These are phyloP conservation scores for Tragelaphus buxtoni DNA, from an alignment of 2,113 vertebrate genomes.

Conservation along the genomic window DNA sequence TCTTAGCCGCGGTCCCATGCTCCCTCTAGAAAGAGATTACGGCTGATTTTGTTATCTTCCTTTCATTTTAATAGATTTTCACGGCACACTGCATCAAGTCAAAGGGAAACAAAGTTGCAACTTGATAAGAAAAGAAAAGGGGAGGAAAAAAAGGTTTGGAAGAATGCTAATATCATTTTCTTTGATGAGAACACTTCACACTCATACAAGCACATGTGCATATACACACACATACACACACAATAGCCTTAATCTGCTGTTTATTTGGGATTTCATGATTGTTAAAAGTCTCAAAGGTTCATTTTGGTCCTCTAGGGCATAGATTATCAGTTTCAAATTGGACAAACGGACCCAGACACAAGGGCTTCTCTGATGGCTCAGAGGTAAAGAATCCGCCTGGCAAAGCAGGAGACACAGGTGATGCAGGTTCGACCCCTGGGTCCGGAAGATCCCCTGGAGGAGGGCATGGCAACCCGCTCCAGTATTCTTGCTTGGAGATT, in stretches of 20 bases:
- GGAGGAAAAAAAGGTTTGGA: neutral
- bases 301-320: neutral
- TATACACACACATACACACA: fast-evolving
- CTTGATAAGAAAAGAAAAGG: neutral
- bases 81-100: neutral
- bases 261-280: neutral
- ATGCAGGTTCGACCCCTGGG: neutral
- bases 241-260: neutral
- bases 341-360: neutral
- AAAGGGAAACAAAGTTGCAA: neutral
- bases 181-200: neutral
- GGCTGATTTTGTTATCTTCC: neutral
- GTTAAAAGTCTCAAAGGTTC: neutral
- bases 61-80: neutral
- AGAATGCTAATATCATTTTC: neutral
- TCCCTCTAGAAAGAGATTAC: neutral
- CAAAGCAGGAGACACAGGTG: neutral
- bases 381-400: neutral
- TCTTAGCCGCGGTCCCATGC: neutral
- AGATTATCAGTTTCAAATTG: neutral
- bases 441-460: neutral
- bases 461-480: neutral
- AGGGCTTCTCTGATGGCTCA: neutral
- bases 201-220: neutral
- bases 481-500: neutral